phyloP scores from a whole-genome alignment of 1,140 invertebrate species.

The Diabrotica virgifera region DNA sequence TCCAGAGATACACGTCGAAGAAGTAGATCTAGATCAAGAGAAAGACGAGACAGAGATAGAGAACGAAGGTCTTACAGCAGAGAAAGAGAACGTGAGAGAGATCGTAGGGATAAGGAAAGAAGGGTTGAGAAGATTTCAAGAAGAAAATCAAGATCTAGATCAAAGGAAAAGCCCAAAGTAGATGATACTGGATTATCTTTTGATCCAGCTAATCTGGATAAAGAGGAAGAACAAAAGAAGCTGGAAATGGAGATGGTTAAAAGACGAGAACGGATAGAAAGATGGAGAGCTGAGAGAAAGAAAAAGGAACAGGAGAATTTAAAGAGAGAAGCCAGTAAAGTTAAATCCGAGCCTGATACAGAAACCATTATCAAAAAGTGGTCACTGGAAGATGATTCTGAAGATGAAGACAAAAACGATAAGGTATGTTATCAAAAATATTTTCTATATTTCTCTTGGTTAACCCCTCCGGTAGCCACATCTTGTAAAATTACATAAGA shows the following conservation, averaged over 20 bases:
- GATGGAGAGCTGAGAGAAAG: slow-evolving; percentile 87
- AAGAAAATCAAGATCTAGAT: slow-evolving; percentile 46
- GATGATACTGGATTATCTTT: slow-evolving; percentile 56
- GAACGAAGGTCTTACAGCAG: slow-evolving; percentile 28
- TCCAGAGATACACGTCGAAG: slow-evolving; percentile 22
- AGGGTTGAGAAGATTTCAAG: slow-evolving; percentile 23
- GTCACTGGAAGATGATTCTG: slow-evolving; percentile 89
- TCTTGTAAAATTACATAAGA: no score
- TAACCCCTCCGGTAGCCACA: no score
- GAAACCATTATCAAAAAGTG: slow-evolving; percentile 72
- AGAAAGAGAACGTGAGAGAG: slow-evolving; percentile 20
- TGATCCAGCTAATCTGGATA: slow-evolving; percentile 71
- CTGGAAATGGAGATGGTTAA: slow-evolving; percentile 97
- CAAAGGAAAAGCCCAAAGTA: slow-evolving; percentile 55
- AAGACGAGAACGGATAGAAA: slow-evolving; percentile 86
- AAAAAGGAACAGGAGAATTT: slow-evolving; percentile 76
- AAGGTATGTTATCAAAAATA: slow-evolving; percentile 53
- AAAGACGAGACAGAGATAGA: slow-evolving; percentile 22
- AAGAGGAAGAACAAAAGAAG: slow-evolving; percentile 84
- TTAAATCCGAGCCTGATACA: slow-evolving; percentile 52
- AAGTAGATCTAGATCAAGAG: slow-evolving; percentile 28
- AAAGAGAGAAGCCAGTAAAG: slow-evolving; percentile 69
- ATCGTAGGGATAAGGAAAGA: slow-evolving; percentile 17
- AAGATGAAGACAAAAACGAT: slow-evolving; percentile 60
- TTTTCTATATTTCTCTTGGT: slow-evolving; percentile 41